phyloP scores from a whole-genome alignment of 2,797 vertebrate genomes.

The Cetoscarus ocellatus region DNA sequence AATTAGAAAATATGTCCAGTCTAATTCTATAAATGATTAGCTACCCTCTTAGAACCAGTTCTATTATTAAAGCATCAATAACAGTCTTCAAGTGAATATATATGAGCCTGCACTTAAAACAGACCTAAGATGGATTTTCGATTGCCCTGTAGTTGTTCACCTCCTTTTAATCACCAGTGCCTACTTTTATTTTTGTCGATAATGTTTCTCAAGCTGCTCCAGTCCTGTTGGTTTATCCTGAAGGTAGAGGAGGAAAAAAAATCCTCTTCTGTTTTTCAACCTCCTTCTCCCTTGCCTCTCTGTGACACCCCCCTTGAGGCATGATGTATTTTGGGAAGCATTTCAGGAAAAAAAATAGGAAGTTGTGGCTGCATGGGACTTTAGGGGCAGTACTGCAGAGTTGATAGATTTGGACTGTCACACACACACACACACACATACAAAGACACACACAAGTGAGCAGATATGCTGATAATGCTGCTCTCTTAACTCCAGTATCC shows the following conservation, averaged over 20 bases:
- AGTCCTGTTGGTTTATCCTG: background rate
- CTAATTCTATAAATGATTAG: slow-evolving; percentile 23
- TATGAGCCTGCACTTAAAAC: slow-evolving; percentile 33
- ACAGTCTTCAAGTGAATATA: slow-evolving; percentile 28
- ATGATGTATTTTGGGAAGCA: slow-evolving; percentile 39
- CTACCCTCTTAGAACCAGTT: slow-evolving; percentile 10
- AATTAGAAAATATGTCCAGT: slow-evolving; percentile 13
- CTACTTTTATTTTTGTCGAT: slow-evolving; percentile 1
- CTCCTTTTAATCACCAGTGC: slow-evolving; percentile 22
- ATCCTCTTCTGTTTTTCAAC: slow-evolving; percentile 14
- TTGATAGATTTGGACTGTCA: slow-evolving; percentile 19
- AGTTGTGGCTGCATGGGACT: slow-evolving; percentile 27
- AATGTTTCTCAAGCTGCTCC: background rate
- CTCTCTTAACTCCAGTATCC: slow-evolving; percentile 24
- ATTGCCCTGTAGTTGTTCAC: slow-evolving; percentile 19
- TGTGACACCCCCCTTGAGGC: slow-evolving; percentile 41
- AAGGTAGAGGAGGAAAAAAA: background rate
- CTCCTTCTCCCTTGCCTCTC: slow-evolving; percentile 19
- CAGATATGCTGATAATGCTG: slow-evolving; percentile 41
- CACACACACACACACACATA: too few species aligned
- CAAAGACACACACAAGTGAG: slow-evolving; percentile 28
- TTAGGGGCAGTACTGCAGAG: slow-evolving; percentile 43
- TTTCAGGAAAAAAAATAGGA: slow-evolving; percentile 56
- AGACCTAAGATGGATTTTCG: slow-evolving; percentile 37
- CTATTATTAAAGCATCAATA: slow-evolving; percentile 33